Evolutionary conservation across 2,113 vertebrate species (phyloP).

Genomic region (Neomonachus schauinslandi): DNA sequence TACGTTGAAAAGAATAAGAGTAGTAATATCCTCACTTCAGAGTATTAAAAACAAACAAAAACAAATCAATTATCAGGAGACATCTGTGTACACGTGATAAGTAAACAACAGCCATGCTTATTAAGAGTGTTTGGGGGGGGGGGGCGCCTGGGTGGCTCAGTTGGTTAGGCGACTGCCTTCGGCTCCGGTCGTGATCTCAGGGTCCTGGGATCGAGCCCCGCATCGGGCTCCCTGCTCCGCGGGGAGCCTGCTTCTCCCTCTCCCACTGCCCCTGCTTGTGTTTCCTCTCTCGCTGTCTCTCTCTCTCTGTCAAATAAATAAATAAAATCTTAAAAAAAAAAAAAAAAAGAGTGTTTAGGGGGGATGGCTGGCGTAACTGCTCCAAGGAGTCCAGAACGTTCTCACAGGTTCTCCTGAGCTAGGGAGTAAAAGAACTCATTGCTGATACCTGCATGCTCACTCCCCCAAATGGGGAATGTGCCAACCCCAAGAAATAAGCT

Average conservation of each 20-base stretch:
- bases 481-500: conserved; percentile 17
- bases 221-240: too few relatives aligned
- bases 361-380: not conserved
- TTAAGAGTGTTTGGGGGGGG: not conserved
- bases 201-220: too few relatives aligned
- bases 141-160: too few relatives aligned
- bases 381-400: not conserved
- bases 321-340: too few relatives aligned
- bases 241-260: too few relatives aligned
- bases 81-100: not conserved
- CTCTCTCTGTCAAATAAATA: too few relatives aligned
- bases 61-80: not conserved
- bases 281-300: too few relatives aligned
- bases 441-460: not conserved
- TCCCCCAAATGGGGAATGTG: not conserved
- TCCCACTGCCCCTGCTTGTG: too few relatives aligned
- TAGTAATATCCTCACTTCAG: not conserved
- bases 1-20: not conserved
- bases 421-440: not conserved
- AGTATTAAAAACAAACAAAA: not conserved
- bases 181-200: too few relatives aligned
- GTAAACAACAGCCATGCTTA: not conserved
- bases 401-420: not conserved
- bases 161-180: too few relatives aligned
- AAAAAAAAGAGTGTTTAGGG: not conserved